Base-by-base conservation (phyloP, 2,888 invertebrate species). In the Cosmopolites sordidus region DNA sequence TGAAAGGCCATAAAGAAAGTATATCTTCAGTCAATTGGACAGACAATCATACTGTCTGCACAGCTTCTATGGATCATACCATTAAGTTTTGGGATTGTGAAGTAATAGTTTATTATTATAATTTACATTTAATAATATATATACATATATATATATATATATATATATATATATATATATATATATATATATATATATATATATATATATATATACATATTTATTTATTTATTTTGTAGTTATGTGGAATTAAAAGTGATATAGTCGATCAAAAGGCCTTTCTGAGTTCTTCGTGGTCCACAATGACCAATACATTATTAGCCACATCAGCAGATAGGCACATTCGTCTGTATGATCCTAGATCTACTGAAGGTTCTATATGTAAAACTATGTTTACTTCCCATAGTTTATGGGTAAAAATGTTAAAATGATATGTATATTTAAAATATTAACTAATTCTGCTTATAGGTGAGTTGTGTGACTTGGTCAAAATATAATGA, bases 21-120 rank as follows among this genome's bases (percentile, higher is more conserved):
- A 83, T 99, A 14, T 90, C 92, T 0, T 83, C 86, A 0, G 82
- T 90, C 0, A 81, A 84, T 48, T 99, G 97, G 96, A 81, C 88
- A 64, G 86, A 89, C 62, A 79, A 79, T 51, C 79, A 83, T 60
- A 88, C 89, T 58, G 76, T 96, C 1, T 79, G 91, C 6, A 92
- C 95, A 0, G 83, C 87, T 47, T 92, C 96, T 1, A 95, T 94
- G 94, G 98, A 99, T 76, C 96, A 98, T 70, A 89, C 95, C 1
- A 77, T 99, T 12, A 88, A 91, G 71, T 72, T 95, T 6, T 99
- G 98, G 98, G 97, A 99, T 73, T 80, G 90, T 40, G 89, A 91
- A 59, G 70, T 72, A 62, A 61, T 43, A 22, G 1, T n/a, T n/a
- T n/a, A n/a, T n/a, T 48, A 16, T 40, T 14, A 40, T 12, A 44